Evolutionary conservation across 1,140 invertebrate genomes (phyloP).

Genomic region (Panagrolaimus sp.): DNA sequence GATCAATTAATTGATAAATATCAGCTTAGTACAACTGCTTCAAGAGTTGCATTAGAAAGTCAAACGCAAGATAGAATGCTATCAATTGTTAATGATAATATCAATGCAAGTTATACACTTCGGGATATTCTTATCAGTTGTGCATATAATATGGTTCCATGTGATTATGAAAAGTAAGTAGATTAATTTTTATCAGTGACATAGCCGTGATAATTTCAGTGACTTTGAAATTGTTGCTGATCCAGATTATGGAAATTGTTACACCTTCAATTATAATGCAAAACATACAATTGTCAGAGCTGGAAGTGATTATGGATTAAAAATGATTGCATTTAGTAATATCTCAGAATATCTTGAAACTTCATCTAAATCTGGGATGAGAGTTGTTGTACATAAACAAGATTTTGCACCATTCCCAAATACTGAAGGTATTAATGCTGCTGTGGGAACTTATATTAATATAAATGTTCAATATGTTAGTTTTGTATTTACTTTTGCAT

Average conservation of each 20-base stretch:
- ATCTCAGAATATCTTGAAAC: conserved; percentile 1
- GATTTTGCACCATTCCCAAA: background rate
- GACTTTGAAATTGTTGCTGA: conserved; percentile 2
- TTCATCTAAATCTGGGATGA: background rate
- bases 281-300: background rate
- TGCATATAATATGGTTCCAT: background rate
- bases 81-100: conserved; percentile 1
- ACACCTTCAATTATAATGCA: background rate
- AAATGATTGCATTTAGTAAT: conserved; percentile 11
- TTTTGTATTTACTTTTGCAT: no score
- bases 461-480: background rate
- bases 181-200: no score
- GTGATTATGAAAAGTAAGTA: conserved; percentile 12
- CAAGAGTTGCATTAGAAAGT: background rate
- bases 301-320: background rate
- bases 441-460: conserved; percentile 3
- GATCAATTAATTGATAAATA: background rate
- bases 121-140: conserved; percentile 10
- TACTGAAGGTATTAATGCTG: conserved; percentile 7
- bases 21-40: background rate
- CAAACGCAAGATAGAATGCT: background rate
- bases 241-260: background rate
- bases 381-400: background rate
- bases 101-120: background rate
- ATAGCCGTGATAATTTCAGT: background rate